Percentiles rank a stretch among this genome's conserved stretches.
phyloP scores from a whole-genome alignment of 2,888 invertebrate species.

The Dasysyrphus tricinctus region DNA sequence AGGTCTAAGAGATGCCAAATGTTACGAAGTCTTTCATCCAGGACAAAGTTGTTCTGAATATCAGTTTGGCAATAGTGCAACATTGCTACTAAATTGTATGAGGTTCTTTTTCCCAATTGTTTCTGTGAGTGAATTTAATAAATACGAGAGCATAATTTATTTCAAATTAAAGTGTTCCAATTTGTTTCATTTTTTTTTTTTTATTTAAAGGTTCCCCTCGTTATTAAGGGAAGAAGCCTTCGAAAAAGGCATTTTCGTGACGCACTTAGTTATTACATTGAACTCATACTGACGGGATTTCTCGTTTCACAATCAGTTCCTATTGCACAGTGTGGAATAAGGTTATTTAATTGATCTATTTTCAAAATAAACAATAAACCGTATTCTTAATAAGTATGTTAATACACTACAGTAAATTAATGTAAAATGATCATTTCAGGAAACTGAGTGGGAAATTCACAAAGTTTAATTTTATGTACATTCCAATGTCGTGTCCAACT shows the following conservation, averaged over 20 bases:
- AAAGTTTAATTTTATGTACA: slow-evolving; percentile 65
- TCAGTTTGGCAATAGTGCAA: slow-evolving; percentile 60
- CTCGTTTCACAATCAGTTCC: slow-evolving; percentile 66
- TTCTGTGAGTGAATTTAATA: slow-evolving; percentile 73
- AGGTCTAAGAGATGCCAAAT: slow-evolving; percentile 73
- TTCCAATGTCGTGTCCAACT: slow-evolving; percentile 76
- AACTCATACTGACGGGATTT: slow-evolving; percentile 75
- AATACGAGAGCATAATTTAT: not conserved
- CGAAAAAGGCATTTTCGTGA: slow-evolving; percentile 68
- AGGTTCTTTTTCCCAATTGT: slow-evolving; percentile 78
- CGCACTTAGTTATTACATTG: slow-evolving; percentile 76
- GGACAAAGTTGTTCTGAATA: slow-evolving; percentile 75
- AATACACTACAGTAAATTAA: too few species aligned
- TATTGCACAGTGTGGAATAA: slow-evolving; percentile 76
- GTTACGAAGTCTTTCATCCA: slow-evolving; percentile 78
- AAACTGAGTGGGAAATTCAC: slow-evolving; percentile 77
- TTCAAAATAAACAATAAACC: not conserved
- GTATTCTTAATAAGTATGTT: not conserved
- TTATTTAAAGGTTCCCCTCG: slow-evolving; percentile 75
- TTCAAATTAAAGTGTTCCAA: not conserved
- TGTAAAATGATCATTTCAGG: slow-evolving; percentile 57
- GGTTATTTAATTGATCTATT: slow-evolving; percentile 72
- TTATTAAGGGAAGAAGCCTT: slow-evolving; percentile 73
- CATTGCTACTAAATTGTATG: slow-evolving; percentile 74
- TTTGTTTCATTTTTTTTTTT: not conserved